A percentile compares a stretch with the other conserved stretches of the same genome.
These are phyloP conservation scores for Acomys russatus DNA, from an alignment of 2,797 vertebrate genomes.

Conservation along the genomic window DNA sequence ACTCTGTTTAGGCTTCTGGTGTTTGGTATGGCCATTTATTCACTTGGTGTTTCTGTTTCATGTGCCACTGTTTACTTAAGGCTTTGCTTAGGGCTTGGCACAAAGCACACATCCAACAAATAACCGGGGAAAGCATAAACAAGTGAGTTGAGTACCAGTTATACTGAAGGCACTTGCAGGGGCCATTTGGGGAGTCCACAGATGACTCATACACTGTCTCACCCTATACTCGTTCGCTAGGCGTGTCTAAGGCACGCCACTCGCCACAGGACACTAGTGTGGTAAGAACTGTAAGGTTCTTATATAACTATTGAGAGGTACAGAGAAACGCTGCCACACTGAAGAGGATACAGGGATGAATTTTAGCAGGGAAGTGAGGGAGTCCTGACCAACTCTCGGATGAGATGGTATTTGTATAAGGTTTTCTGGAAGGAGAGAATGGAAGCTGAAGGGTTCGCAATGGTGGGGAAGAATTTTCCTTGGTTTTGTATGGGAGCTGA, in stretches of 20 bases:
- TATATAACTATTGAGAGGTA: not conserved
- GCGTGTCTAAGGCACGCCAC: not conserved
- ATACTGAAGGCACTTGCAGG: not conserved
- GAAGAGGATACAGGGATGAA: not conserved
- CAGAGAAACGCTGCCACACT: not conserved
- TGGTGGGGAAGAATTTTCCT: not conserved
- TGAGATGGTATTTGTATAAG: not conserved
- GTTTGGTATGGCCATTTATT: conserved; percentile 3
- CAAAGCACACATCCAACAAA: conserved; percentile 41
- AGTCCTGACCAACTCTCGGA: not conserved
- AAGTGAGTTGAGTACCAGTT: not conserved
- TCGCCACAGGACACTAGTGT: not conserved
- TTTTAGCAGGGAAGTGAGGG: not conserved
- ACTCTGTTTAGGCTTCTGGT: not conserved
- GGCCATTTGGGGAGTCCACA: not conserved
- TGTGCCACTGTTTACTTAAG: not conserved
- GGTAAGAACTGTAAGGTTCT: not conserved
- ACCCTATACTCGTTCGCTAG: not conserved
- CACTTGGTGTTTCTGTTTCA: conserved; percentile 18
- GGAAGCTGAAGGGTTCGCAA: conserved; percentile 5
- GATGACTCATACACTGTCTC: not conserved
- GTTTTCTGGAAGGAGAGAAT: not conserved
- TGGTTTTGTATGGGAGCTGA: not conserved
- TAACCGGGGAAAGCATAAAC: not conserved
- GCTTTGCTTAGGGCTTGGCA: not conserved